Evolutionary conservation across 2,113 vertebrate genomes (phyloP), one percentile per base, ranked within the genome.

Genomic region (Brachionichthys hirsutus): DNA sequence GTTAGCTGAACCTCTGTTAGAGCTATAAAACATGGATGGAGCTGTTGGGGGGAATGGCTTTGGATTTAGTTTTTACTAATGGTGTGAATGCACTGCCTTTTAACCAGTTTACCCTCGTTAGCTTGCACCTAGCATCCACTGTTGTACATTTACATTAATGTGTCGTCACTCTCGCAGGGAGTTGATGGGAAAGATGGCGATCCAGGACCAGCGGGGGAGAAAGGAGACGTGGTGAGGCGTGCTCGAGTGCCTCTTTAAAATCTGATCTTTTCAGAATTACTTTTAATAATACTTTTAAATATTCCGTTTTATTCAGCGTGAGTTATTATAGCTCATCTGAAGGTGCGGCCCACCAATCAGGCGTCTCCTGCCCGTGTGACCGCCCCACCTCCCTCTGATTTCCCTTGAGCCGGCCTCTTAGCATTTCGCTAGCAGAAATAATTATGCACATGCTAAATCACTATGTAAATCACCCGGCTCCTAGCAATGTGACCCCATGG

Each of bases 141-240:
- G 65, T 38, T 38, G 6, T 20, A 38, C 1, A 42, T 19, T 36
- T 41, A 24, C 9, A 42, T 10, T 2, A 62, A 40, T 45, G 1
- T 35, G 5, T 24, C 75, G 41, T 41, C 10, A 35, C 16, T 54
- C 3, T 83, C 77, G 41, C 77, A 98, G 96, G 96, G 95, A 61
- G 67, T 76, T 14, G 87, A 92, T 81, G 96, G 96, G 45, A 78
- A 38, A 64, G 86, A 93, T 52, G 95, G 94, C 18, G 65, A 84
- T 30, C 65, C 74, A 2, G 94, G 95, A 9, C 58, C 76, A 70
- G 82, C 81, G 2, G 95, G 95, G 17, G 70, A 17, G 41, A 93
- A 90, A 44, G 96, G 96, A 57, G 89, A 93, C 53, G 93, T 94
- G 90, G 95, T 97, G 57, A 83, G 51, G 30, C 47, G 34, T 2